Percentiles rank a stretch among this genome's conserved stretches.
Evolutionary conservation across 2,113 vertebrate species (phyloP).

Genomic region (Nothocercus julius): DNA sequence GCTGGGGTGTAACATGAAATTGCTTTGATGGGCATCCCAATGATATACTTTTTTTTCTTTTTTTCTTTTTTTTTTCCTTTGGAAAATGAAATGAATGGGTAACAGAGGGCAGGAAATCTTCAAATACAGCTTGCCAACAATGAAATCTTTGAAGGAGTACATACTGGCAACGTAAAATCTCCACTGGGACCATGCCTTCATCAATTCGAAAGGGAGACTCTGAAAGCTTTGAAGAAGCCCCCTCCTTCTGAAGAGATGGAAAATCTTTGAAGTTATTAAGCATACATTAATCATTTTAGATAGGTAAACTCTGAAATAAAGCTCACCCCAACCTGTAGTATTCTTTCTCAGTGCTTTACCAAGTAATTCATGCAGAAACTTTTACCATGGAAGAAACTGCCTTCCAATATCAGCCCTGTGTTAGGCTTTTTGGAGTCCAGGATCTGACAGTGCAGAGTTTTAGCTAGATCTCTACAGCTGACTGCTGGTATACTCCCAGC

Average conservation of each 20-base stretch:
- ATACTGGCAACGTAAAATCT: constrained; percentile 39
- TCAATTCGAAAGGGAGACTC: constrained; percentile 58
- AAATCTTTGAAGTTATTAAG: constrained; percentile 73
- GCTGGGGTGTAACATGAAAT: constrained; percentile 9
- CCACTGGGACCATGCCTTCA: constrained; percentile 63
- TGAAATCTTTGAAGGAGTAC: constrained; percentile 69
- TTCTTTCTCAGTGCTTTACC: background rate
- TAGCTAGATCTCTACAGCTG: background rate
- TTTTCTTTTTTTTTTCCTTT: background rate
- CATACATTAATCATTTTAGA: constrained; percentile 67
- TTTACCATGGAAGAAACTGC: background rate
- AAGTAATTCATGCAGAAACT: background rate
- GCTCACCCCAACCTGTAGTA: background rate
- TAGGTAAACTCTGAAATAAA: constrained; percentile 66
- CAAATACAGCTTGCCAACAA: constrained; percentile 64
- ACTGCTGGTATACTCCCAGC: background rate
- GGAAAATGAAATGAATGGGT: constrained; percentile 29
- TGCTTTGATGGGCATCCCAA: constrained; percentile 57
- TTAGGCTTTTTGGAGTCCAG: background rate
- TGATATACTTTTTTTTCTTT: background rate
- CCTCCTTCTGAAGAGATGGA: constrained; percentile 50
- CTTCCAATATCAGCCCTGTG: background rate
- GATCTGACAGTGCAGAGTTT: background rate
- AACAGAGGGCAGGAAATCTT: constrained; percentile 63
- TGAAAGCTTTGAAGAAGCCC: constrained; percentile 67